Evolutionary conservation across 2,113 vertebrate genomes (phyloP).

Genomic region (Corapipo altera): DNA sequence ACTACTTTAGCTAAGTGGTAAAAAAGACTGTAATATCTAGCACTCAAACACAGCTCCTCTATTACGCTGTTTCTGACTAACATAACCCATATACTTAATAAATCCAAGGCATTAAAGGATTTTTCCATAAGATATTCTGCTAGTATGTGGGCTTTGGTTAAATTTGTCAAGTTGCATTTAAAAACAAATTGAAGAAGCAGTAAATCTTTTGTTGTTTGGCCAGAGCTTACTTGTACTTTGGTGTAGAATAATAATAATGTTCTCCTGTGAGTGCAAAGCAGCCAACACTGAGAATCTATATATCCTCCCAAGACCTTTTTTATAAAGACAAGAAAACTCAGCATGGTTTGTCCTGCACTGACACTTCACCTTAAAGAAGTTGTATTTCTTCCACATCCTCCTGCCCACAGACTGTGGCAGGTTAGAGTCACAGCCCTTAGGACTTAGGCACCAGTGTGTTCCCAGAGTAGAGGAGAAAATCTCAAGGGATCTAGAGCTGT

Average conservation of each 20-base stretch:
- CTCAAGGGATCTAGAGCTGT: accelerated
- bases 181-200: slow-evolving; percentile 16
- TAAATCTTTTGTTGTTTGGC: slow-evolving; percentile 12
- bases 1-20: not conserved
- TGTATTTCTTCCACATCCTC: not conserved
- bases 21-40: not conserved
- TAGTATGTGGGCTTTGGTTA: not conserved
- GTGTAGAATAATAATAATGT: not conserved
- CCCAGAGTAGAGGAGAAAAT: not conserved
- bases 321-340: not conserved
- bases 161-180: slow-evolving; percentile 21
- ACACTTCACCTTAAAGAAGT: not conserved
- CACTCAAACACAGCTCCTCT: not conserved
- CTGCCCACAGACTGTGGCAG: not conserved
- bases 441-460: not conserved
- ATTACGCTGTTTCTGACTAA: slow-evolving; percentile 46
- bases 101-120: slow-evolving; percentile 45
- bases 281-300: not conserved
- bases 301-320: not conserved
- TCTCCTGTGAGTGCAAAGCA: not conserved
- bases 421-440: not conserved
- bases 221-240: not conserved
- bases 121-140: slow-evolving; percentile 27
- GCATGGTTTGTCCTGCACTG: not conserved
- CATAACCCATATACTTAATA: slow-evolving; percentile 39